A percentile compares a stretch with the other conserved stretches of the same genome.
Evolutionary conservation across 2,888 invertebrate genomes (phyloP).

Genomic region (Chloroclysta siterata): DNA sequence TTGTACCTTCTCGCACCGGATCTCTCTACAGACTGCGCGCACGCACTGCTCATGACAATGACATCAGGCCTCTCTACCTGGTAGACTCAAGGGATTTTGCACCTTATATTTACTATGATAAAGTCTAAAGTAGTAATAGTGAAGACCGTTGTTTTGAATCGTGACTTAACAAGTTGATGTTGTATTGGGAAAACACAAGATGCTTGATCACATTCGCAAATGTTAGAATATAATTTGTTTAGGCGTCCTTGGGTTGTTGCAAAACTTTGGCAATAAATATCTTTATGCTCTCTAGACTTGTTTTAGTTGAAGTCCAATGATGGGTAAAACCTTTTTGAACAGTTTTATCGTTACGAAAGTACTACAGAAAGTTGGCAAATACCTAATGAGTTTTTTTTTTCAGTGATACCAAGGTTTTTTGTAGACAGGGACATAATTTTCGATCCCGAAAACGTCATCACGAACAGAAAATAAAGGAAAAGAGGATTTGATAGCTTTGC

Average conservation of each 20-base stretch:
- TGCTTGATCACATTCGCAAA: slow-evolving; percentile 50
- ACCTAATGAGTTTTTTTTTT: too few species aligned
- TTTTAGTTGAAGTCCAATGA: not conserved
- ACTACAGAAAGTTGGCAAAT: too few species aligned
- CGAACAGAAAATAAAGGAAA: too few species aligned
- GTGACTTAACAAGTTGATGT: slow-evolving; percentile 66
- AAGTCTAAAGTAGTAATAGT: slow-evolving; percentile 41
- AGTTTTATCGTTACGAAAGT: too few species aligned
- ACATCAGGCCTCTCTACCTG: slow-evolving; percentile 61
- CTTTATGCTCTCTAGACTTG: not conserved
- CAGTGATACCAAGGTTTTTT: too few species aligned
- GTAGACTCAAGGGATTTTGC: slow-evolving; percentile 39
- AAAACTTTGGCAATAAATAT: not conserved
- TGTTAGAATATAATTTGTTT: slow-evolving; percentile 33
- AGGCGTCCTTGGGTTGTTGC: slow-evolving; percentile 11
- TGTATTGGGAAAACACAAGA: slow-evolving; percentile 68
- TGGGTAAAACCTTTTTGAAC: not conserved
- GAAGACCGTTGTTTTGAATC: slow-evolving; percentile 43
- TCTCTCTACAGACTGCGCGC: slow-evolving; percentile 72
- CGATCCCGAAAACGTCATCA: too few species aligned
- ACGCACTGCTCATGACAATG: slow-evolving; percentile 65
- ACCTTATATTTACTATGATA: slow-evolving; percentile 43
- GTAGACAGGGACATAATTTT: too few species aligned
- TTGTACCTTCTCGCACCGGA: slow-evolving; percentile 62
- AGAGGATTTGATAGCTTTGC: too few species aligned